These are phyloP conservation scores for Lycodopsis pacificus DNA, from an alignment of 2,797 vertebrate species.

Conservation along the genomic window DNA sequence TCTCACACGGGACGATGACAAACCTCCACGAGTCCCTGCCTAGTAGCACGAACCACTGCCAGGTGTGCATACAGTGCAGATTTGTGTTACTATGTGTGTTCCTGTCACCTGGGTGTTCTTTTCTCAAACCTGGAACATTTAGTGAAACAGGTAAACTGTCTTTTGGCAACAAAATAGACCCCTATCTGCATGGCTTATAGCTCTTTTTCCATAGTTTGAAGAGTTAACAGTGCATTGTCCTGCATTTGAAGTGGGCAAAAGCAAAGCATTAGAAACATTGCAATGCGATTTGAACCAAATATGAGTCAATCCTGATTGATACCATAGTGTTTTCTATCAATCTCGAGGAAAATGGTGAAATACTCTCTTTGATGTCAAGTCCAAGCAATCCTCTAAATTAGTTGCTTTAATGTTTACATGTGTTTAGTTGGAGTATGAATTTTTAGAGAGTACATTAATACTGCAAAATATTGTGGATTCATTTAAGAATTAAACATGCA, in stretches of 20 bases:
- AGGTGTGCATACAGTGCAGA: constrained; percentile 32
- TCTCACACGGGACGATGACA: constrained; percentile 63
- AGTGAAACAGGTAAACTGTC: not conserved
- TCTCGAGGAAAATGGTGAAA: not conserved
- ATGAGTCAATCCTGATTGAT: no score
- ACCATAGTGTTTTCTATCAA: no score
- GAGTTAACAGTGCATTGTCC: no score
- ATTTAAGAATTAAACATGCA: not conserved
- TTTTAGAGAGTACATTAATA: constrained; percentile 9
- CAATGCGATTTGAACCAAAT: no score
- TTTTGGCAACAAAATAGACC: no score
- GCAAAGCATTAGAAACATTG: no score
- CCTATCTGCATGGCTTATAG: no score
- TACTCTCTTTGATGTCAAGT: not conserved
- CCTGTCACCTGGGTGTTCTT: not conserved
- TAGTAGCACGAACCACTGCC: constrained; percentile 31
- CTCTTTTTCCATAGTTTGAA: no score
- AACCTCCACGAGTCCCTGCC: constrained; percentile 63
- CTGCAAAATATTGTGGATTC: not conserved
- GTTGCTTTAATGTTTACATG: not conserved
- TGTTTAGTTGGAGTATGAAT: not conserved
- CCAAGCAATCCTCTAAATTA: not conserved
- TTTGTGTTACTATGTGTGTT: not conserved
- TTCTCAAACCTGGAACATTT: constrained; percentile 6
- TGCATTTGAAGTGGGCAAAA: no score